Evolutionary conservation across 2,113 vertebrate genomes (phyloP), one percentile per base, ranked within the genome.

Genomic region (Jaculus jaculus): DNA sequence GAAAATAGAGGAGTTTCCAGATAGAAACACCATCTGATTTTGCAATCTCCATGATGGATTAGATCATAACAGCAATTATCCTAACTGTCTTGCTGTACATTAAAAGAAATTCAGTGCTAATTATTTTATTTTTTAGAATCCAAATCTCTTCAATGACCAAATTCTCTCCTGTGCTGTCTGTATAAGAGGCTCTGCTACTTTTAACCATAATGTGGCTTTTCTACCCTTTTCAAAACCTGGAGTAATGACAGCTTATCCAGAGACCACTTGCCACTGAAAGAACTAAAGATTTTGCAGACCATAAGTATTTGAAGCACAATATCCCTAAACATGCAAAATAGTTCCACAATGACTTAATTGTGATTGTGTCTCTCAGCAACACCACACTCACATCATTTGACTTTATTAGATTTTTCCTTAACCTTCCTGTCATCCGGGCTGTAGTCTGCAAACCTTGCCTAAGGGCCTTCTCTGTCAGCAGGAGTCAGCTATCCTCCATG

Each of bases 51-150:
- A 32, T 86, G 77, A 51, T 77, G 39, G 69, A 68, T 68, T 39
- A 21, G 4, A 18, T 39, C 23, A 80, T 84, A 84, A 71, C 5
- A 65, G 20, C 15, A 37, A 39, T 78, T 89, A 83, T 73, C 15
- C 74, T 92, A 83, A 92, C 85, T 90, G 84, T 54, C 17, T 65
- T 81, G 28, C 4, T 90, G 7, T 89, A n/a, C 32, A 85, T 89
- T 87, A 81, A 81, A 88, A 68, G n/a, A 77, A 11, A 42, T 37
- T 69, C 20, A 51, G 4, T 66, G 28, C 37, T 42, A 69, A 69
- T 75, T 90, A 75, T 39, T 79, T 72, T 42, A n/a, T 90, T 71
- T 39, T 79, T 72, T 42, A n/a, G 32, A 34, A 69, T 79, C 24
- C 54, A 58, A 24, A 30, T 60, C 65, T n/a, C 51, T 69, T 63